phyloP scores from a whole-genome alignment of 2,888 invertebrate genomes.

The Trilocha varians region DNA sequence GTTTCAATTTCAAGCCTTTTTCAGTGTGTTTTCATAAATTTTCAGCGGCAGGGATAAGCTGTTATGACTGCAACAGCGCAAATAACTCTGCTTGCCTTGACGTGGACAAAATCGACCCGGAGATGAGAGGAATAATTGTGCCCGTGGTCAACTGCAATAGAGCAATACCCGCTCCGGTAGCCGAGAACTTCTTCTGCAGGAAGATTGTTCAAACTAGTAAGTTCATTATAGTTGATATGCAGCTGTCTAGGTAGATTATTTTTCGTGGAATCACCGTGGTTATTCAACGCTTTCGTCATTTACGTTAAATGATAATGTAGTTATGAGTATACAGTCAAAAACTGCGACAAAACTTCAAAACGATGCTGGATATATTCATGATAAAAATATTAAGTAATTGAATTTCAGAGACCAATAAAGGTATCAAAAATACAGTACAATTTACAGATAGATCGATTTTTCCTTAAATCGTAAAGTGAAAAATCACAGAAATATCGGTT shows the following conservation, averaged over 20 bases:
- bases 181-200: conserved; percentile 76
- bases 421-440: too few relatives aligned
- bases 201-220: conserved; percentile 79
- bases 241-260: too few relatives aligned
- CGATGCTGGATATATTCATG: background rate
- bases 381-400: background rate
- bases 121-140: conserved; percentile 39
- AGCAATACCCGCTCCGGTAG: conserved; percentile 36
- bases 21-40: too few relatives aligned
- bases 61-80: conserved; percentile 85
- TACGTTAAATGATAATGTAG: too few relatives aligned
- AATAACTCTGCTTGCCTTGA: conserved; percentile 77
- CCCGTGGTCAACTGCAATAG: conserved; percentile 49
- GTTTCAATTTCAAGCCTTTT: too few relatives aligned
- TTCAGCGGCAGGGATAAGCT: conserved; percentile 71
- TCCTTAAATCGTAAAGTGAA: too few relatives aligned
- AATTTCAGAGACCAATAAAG: background rate
- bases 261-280: too few relatives aligned
- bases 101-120: conserved; percentile 60
- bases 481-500: too few relatives aligned
- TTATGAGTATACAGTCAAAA: too few relatives aligned
- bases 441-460: too few relatives aligned
- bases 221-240: conserved; percentile 18
- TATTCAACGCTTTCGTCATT: too few relatives aligned
- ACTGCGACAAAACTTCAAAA: too few relatives aligned